Percentiles rank a stretch among this genome's conserved stretches.
phyloP scores from a whole-genome alignment of 2,888 invertebrate genomes.

The Macrosoma leucophasiata region DNA sequence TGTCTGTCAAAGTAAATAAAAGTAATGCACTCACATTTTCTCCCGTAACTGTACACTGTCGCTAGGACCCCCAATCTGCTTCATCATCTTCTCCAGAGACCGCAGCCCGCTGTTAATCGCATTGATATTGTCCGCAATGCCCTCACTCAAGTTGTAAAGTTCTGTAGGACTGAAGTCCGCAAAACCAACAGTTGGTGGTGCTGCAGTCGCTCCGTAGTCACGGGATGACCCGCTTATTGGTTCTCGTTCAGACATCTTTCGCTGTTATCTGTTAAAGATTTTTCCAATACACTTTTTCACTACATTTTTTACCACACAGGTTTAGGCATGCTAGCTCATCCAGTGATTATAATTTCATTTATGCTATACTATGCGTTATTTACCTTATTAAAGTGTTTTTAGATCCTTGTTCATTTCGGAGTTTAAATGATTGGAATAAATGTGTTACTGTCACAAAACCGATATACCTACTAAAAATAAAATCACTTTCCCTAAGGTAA shows the following conservation, averaged over 20 bases:
- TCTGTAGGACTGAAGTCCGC: conserved; percentile 83
- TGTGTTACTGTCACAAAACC: too few relatives aligned
- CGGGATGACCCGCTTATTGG: conserved; percentile 51
- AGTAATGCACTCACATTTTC: conserved; percentile 48
- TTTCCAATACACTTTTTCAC: too few relatives aligned
- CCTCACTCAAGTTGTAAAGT: conserved; percentile 86
- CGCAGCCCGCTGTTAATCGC: conserved; percentile 84
- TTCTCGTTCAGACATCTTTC: conserved; percentile 55
- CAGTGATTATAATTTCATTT: too few relatives aligned
- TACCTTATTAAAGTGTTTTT: too few relatives aligned
- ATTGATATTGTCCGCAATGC: conserved; percentile 87
- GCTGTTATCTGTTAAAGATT: conserved; percentile 12
- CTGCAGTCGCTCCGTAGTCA: conserved; percentile 62
- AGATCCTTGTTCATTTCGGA: too few relatives aligned
- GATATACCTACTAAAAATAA: too few relatives aligned
- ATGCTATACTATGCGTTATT: too few relatives aligned
- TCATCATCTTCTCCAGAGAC: conserved; percentile 82
- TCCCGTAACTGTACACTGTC: conserved; percentile 78
- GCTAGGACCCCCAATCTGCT: conserved; percentile 83
- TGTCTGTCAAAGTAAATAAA: background rate
- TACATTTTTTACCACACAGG: too few relatives aligned
- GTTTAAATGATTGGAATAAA: too few relatives aligned
- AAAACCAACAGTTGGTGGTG: conserved; percentile 81
- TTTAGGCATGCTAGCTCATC: too few relatives aligned
- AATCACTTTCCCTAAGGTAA: too few relatives aligned